Evolutionary conservation across 2,113 vertebrate genomes (phyloP).

Genomic region (Apteryx mantelli): DNA sequence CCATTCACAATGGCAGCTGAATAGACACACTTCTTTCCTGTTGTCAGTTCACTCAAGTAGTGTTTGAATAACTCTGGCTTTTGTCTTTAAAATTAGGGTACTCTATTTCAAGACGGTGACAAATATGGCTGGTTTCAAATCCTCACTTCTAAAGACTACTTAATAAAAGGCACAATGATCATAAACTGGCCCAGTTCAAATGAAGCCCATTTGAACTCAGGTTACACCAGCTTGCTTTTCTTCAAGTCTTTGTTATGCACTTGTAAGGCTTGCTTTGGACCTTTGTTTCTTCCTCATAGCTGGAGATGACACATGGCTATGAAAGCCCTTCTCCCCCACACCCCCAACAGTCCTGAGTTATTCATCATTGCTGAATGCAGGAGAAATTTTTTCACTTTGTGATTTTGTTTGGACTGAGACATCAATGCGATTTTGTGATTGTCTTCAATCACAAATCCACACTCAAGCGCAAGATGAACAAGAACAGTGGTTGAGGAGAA

Average conservation of each 20-base stretch:
- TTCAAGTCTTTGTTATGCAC: neutral
- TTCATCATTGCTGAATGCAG: neutral
- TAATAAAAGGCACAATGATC: neutral
- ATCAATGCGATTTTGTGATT: neutral
- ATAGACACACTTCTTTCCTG: neutral
- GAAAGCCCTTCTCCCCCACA: neutral
- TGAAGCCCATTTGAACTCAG: neutral
- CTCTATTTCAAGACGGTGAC: neutral
- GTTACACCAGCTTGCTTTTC: neutral
- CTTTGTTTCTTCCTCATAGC: neutral
- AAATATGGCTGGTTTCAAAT: neutral
- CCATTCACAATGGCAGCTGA: neutral
- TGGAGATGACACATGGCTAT: neutral
- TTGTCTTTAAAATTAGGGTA: neutral
- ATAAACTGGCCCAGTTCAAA: neutral
- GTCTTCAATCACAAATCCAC: neutral
- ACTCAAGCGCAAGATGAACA: neutral
- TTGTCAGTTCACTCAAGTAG: neutral
- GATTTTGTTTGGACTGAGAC: neutral
- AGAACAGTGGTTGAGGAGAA: neutral
- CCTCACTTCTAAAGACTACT: neutral
- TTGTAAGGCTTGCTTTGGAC: neutral
- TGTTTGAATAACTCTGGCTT: neutral
- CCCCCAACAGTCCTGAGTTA: neutral
- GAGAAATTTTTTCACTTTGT: neutral